phyloP scores from a whole-genome alignment of 1,140 invertebrate genomes.

The Ceratina japonica region DNA sequence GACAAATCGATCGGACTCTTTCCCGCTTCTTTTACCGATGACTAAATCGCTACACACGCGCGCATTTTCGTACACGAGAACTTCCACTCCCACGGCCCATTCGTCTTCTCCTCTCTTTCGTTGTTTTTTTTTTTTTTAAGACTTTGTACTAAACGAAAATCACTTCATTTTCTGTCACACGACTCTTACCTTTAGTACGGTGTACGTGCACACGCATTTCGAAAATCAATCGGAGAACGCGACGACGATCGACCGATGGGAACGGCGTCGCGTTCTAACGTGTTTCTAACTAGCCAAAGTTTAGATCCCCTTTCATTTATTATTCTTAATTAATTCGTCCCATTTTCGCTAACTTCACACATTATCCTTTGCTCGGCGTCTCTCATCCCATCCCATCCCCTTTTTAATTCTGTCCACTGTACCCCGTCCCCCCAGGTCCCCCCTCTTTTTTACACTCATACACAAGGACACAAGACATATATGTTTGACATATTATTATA shows the following conservation, averaged over 20 bases:
- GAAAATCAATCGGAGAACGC: slow-evolving; percentile 46
- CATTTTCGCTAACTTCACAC: slow-evolving; percentile 36
- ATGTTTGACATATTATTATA: slow-evolving; percentile 63
- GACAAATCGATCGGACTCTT: not conserved
- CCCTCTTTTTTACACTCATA: slow-evolving; percentile 31
- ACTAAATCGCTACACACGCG: not conserved
- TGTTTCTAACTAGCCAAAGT: slow-evolving; percentile 74
- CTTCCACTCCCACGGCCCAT: slow-evolving; percentile 34
- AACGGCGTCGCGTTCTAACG: slow-evolving; percentile 45
- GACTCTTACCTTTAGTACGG: not conserved
- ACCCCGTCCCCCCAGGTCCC: not conserved
- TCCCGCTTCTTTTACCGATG: not conserved
- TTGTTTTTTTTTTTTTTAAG: not conserved
- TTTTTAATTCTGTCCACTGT: not conserved
- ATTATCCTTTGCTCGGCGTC: slow-evolving; percentile 33
- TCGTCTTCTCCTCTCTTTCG: slow-evolving; percentile 36
- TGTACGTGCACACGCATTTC: slow-evolving; percentile 57
- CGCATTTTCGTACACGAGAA: slow-evolving; percentile 23
- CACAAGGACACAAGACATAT: slow-evolving; percentile 55
- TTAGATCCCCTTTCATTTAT: slow-evolving; percentile 69
- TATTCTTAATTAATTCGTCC: slow-evolving; percentile 53
- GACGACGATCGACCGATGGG: slow-evolving; percentile 29
- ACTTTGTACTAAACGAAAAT: slow-evolving; percentile 17
- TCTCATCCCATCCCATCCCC: slow-evolving; percentile 15
- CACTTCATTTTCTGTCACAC: slow-evolving; percentile 33